These are phyloP conservation scores for Notarius quadriscutis DNA, from an alignment of 2,113 vertebrate genomes.

Conservation along the genomic window DNA sequence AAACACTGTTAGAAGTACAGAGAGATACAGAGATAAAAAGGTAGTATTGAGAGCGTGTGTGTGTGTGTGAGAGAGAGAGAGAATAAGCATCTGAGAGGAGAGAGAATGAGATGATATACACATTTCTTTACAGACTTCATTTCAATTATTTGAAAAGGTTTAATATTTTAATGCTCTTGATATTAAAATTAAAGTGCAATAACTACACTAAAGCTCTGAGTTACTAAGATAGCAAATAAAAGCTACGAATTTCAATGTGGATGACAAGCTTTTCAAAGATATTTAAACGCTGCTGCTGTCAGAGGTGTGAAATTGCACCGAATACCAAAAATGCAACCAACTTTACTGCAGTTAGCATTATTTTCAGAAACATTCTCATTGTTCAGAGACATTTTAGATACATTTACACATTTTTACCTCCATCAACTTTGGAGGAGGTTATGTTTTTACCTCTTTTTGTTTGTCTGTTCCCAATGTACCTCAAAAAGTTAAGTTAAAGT, in stretches of 20 bases:
- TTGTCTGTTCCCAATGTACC: no score
- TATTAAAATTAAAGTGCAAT: background rate
- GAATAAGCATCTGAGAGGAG: background rate
- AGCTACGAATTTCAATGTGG: background rate
- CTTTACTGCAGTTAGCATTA: background rate
- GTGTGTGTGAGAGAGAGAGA: conserved; percentile 8
- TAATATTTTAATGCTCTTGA: background rate
- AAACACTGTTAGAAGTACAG: conserved; percentile 25
- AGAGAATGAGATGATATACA: background rate
- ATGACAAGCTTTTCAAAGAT: no score
- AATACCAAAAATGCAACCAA: background rate
- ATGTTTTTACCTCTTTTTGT: no score
- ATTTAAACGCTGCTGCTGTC: background rate
- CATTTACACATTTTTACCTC: background rate
- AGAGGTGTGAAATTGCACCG: background rate
- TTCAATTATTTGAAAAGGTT: background rate
- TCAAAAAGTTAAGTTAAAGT: no score
- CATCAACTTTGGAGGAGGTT: no score
- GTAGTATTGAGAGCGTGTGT: background rate
- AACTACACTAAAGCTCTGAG: background rate
- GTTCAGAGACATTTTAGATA: background rate
- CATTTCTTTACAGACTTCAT: no score
- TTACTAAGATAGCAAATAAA: background rate
- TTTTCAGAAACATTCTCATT: background rate
- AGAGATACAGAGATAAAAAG: background rate